Percentiles rank a stretch among this genome's conserved stretches.
phyloP scores from a whole-genome alignment of 2,113 vertebrate genomes.

The Ictidomys tridecemlineatus region DNA sequence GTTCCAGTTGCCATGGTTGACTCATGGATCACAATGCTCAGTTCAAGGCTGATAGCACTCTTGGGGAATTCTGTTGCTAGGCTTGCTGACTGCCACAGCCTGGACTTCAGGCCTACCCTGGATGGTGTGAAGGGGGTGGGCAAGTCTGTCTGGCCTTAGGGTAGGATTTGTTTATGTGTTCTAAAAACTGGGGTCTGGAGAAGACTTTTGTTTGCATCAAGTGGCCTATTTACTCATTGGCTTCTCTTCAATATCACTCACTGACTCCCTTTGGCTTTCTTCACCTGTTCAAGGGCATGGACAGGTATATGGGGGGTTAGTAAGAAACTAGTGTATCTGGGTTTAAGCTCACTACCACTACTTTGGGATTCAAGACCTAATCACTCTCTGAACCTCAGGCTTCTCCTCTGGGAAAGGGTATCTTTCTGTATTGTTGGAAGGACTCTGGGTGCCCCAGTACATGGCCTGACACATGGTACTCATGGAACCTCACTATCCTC shows the following conservation, averaged over 20 bases:
- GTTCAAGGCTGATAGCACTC: background rate
- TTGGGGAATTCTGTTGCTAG: background rate
- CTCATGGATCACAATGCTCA: slow-evolving; percentile 2
- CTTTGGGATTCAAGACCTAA: background rate
- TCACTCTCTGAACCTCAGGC: background rate
- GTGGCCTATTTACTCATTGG: background rate
- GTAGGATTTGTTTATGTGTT: accelerated
- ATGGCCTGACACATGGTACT: background rate
- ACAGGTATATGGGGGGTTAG: background rate
- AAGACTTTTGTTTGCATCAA: background rate
- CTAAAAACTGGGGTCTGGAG: background rate
- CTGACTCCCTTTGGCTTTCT: background rate
- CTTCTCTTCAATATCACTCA: background rate
- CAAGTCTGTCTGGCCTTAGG: background rate
- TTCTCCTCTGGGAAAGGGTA: background rate
- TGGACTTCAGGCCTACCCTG: background rate
- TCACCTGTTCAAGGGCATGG: background rate
- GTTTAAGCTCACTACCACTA: background rate
- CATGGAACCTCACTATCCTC: background rate
- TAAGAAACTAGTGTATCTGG: background rate
- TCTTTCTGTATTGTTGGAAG: background rate
- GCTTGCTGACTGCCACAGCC: background rate
- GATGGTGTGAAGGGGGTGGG: background rate
- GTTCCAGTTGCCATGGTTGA: slow-evolving; percentile 40
- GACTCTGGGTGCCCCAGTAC: background rate